Percentiles rank a stretch among this genome's conserved stretches.
Evolutionary conservation across 37 sponge, comb jelly and placozoan genomes (phyloP).

Genomic region (Agelas oroides): DNA sequence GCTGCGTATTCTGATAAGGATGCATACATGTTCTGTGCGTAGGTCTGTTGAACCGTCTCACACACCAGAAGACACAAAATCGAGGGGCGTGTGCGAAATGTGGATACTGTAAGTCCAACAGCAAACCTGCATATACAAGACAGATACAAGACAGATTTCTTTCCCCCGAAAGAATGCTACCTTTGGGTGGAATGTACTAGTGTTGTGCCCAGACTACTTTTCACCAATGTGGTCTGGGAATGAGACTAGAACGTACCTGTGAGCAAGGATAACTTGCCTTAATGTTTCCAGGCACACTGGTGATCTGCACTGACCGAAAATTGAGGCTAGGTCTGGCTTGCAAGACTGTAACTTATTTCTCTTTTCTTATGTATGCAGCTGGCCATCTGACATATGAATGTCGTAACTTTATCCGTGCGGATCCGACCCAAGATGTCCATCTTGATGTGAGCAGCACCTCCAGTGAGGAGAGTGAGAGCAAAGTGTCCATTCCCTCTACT

Average conservation of each 20-base stretch:
- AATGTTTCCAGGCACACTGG: too few species aligned
- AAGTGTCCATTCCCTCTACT: conserved; percentile 25
- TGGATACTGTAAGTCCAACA: conserved; percentile 74
- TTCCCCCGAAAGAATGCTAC: too few species aligned
- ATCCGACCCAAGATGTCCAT: conserved; percentile 79
- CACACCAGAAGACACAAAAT: conserved; percentile 59
- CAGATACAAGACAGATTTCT: background rate
- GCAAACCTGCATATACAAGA: too few species aligned
- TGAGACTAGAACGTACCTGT: too few species aligned
- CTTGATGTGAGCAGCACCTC: conserved; percentile 91
- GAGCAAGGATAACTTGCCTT: too few species aligned
- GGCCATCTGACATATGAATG: conserved; percentile 92
- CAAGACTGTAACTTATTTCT: too few species aligned
- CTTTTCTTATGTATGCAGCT: conserved; percentile 40
- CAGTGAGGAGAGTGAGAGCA: conserved; percentile 67
- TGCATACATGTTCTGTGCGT: background rate
- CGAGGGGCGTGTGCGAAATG: conserved; percentile 83
- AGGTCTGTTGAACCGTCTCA: conserved; percentile 72
- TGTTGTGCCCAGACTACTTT: too few species aligned
- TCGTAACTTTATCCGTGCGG: conserved; percentile 81
- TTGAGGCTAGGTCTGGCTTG: too few species aligned
- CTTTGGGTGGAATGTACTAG: too few species aligned
- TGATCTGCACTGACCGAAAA: too few species aligned
- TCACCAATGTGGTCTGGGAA: too few species aligned
- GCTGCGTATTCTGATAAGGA: too few species aligned